Evolutionary conservation across 2,797 vertebrate species (phyloP), one percentile per base, ranked within the genome.

Genomic region (Gorsachius magnificus): DNA sequence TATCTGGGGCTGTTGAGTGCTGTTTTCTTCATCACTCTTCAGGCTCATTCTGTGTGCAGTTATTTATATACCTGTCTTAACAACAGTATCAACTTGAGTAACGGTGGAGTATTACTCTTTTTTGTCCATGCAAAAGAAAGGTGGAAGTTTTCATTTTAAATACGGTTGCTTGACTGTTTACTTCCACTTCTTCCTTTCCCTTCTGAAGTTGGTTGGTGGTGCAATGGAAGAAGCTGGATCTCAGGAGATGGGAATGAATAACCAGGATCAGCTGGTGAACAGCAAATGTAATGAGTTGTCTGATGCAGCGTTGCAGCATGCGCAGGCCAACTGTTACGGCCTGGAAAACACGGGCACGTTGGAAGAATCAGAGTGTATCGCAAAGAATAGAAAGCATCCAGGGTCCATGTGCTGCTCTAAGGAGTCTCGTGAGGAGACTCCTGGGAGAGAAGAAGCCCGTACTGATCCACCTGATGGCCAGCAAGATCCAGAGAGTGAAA

Each of bases 401-500:
- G 95, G 65, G 25, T 66, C 97, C 31, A 70, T 13, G 0, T 98
- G 98, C 86, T 97, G 98, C 41, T 91, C 97, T 24, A 98, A 98
- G 15, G 98, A 98, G 87, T 97, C 98, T 79, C 98, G 98, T 70
- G 99, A 99, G 64, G 99, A 99, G 90, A 99, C 98, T 60, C 99
- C 99, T 4, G 99, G 99, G 28, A 98, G 98, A 92, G 99, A 99
- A 95, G 99, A 99, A 96, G 97, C 98, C 75, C 98, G 98, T 76
- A 98, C 98, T 3, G 98, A 99, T 70, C 98, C 99, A 15, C 98
- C 98, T 12, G 99, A 99, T 83, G 98, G 98, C 5, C 99, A 99
- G 43, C 98, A 99, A 26, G 99, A 99, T 77, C 98, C 98, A 13
- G 98, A 98, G 80, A 97, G 97, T 94, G 98, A 98, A 65, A 98